A percentile compares a stretch with the other conserved stretches of the same genome.
Evolutionary conservation across 2,797 vertebrate genomes (phyloP).

Genomic region (Yasuhikotakia modesta): DNA sequence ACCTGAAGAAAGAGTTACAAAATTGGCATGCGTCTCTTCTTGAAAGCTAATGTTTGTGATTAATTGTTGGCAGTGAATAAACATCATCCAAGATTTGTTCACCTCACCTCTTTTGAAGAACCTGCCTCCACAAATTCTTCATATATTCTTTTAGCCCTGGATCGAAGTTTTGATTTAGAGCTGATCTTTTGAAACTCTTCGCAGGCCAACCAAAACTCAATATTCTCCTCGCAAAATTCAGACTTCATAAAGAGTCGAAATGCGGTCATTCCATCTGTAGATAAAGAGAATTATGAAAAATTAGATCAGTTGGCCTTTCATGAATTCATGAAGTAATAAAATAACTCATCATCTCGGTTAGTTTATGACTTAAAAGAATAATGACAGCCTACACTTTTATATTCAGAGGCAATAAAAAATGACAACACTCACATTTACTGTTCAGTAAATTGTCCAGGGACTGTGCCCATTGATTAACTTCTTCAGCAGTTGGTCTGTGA

Average conservation of each 20-base stretch:
- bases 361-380: not conserved
- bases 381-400: no score
- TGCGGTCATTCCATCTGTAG: constrained; percentile 84
- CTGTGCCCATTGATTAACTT: constrained; percentile 74
- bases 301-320: not conserved
- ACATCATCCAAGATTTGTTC: not conserved
- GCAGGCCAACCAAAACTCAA: constrained; percentile 95
- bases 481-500: constrained; percentile 72
- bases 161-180: constrained; percentile 76
- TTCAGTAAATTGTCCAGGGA: constrained; percentile 76
- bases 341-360: not conserved
- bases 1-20: constrained; percentile 74
- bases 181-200: constrained; percentile 86
- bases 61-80: not conserved
- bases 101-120: constrained; percentile 90
- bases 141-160: constrained; percentile 86
- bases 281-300: not conserved
- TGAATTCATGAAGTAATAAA: not conserved
- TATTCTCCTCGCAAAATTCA: constrained; percentile 94
- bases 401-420: not conserved
- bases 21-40: not conserved
- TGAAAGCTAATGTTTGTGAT: not conserved
- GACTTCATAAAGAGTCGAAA: constrained; percentile 89
- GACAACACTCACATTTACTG: constrained; percentile 74
- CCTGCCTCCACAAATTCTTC: constrained; percentile 87